Conservation (phyloP, 2,113 vertebrate species). For the Sylvia atricapilla region DNA sequence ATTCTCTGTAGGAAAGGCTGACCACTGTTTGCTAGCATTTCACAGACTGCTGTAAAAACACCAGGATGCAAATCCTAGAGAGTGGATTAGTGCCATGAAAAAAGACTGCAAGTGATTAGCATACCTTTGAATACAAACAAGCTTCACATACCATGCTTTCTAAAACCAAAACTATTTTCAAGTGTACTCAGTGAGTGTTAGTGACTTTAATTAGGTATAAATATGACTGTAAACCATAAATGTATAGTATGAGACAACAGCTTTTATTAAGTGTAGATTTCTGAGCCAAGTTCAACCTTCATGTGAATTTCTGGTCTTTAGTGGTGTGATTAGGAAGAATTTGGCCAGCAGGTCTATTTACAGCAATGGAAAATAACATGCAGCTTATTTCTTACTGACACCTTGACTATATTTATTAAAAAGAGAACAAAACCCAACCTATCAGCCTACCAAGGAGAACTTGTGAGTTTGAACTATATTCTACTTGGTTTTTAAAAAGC, state of each 20-base stretch:
- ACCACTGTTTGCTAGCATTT: neutral
- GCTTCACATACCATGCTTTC: neutral
- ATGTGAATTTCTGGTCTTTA: neutral
- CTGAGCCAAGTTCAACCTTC: neutral
- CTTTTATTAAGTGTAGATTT: neutral
- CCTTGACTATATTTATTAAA: neutral
- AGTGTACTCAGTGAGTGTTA: conserved; percentile 41
- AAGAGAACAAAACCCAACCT: neutral
- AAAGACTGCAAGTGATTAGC: neutral
- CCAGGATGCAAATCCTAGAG: neutral
- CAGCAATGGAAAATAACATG: conserved; percentile 5
- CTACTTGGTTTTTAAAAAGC: neutral
- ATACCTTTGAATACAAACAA: neutral
- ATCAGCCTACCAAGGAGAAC: neutral
- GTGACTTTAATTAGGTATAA: conserved; percentile 44
- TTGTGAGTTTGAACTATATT: neutral
- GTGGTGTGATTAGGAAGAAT: neutral
- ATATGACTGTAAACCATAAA: conserved; percentile 26
- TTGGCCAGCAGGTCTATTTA: neutral
- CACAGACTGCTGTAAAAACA: neutral
- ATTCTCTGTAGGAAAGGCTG: neutral
- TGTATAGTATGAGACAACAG: neutral
- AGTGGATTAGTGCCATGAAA: neutral
- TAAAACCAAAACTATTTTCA: conserved; percentile 38
- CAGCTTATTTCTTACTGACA: neutral